Evolutionary conservation across 2,113 vertebrate species (phyloP).

Genomic region (Phrynocephalus versicolor): DNA sequence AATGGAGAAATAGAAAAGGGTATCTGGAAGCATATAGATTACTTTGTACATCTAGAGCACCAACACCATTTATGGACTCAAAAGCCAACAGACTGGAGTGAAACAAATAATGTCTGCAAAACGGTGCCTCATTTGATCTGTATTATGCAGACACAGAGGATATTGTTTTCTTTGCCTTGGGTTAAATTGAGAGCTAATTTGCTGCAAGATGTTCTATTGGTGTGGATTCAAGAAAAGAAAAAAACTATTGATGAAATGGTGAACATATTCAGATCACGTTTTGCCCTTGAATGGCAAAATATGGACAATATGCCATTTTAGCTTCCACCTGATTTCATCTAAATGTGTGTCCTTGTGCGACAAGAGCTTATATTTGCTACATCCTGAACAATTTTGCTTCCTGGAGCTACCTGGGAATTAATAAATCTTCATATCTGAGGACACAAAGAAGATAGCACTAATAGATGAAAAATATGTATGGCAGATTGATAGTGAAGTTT

Average conservation of each 20-base stretch:
- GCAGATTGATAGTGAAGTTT: not conserved
- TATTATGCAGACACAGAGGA: not conserved
- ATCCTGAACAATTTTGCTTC: not conserved
- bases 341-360: too few species aligned
- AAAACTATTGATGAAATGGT: not conserved
- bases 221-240: not conserved
- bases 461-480: not conserved
- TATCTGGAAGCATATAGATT: not conserved
- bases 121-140: not conserved
- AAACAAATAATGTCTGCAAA: not conserved
- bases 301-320: too few species aligned
- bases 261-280: not conserved
- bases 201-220: not conserved
- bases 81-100: not conserved
- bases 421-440: not conserved
- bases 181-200: not conserved
- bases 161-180: not conserved
- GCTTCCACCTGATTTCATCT: too few species aligned
- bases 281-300: too few species aligned
- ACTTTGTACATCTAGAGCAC: not conserved
- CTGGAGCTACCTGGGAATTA: not conserved
- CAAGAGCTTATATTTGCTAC: not conserved
- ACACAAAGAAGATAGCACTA: not conserved
- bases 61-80: constrained; percentile 1
- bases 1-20: not conserved